Evolutionary conservation across 2,113 vertebrate species (phyloP).

Genomic region (Tringa solitaria): DNA sequence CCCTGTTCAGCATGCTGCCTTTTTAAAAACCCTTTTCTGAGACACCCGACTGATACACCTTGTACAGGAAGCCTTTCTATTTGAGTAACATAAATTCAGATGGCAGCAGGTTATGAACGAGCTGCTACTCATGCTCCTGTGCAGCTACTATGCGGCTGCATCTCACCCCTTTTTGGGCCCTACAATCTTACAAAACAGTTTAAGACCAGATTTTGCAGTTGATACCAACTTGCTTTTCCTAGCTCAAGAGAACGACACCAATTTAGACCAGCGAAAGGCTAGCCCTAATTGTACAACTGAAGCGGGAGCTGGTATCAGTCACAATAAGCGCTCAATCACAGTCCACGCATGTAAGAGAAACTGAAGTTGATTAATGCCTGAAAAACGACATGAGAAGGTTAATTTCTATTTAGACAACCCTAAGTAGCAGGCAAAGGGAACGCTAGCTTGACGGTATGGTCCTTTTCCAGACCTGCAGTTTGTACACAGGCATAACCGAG

Average conservation of each 20-base stretch:
- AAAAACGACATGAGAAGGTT: neutral
- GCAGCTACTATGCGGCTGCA: neutral
- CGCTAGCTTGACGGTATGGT: neutral
- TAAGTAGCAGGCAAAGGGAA: neutral
- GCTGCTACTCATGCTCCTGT: neutral
- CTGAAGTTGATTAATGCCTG: neutral
- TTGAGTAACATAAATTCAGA: neutral
- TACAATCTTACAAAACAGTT: neutral
- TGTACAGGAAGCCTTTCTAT: neutral
- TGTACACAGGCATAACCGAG: neutral
- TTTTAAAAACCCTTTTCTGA: neutral
- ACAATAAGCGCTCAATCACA: neutral
- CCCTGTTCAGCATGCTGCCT: neutral
- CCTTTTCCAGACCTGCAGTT: neutral
- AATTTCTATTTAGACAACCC: neutral
- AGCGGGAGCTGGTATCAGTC: neutral
- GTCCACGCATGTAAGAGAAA: neutral
- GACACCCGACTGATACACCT: neutral
- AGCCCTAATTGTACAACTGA: neutral
- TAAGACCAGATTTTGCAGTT: neutral
- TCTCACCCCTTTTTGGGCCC: neutral
- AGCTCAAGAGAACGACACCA: neutral
- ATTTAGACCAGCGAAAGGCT: neutral
- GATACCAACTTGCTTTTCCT: neutral
- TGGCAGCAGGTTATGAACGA: neutral